phyloP scores from a whole-genome alignment of 2,888 invertebrate species.

The Meganola albula region DNA sequence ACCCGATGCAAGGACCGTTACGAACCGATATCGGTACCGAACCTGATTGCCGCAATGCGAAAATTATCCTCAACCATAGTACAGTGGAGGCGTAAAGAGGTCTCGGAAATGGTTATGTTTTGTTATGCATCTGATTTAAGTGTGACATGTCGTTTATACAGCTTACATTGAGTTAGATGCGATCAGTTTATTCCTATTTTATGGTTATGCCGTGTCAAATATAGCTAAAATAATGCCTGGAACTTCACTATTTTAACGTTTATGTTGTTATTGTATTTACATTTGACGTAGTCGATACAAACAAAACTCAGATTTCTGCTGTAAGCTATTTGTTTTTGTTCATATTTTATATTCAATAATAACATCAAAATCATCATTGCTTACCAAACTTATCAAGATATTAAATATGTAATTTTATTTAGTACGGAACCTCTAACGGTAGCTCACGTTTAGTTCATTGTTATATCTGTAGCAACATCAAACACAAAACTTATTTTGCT shows the following conservation, averaged over 20 bases:
- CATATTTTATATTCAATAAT: no score
- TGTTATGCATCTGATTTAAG: constrained; percentile 70
- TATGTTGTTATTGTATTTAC: constrained; percentile 22
- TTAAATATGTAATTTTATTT: no score
- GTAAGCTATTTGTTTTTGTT: no score
- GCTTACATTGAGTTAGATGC: constrained; percentile 54
- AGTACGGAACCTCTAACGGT: background rate
- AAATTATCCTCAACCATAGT: constrained; percentile 60
- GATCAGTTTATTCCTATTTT: constrained; percentile 58
- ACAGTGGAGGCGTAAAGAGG: constrained; percentile 63
- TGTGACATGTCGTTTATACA: constrained; percentile 63
- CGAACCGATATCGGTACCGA: constrained; percentile 59
- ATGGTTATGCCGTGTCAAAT: constrained; percentile 43
- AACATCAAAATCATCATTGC: no score
- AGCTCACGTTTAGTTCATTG: constrained; percentile 1
- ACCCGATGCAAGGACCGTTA: constrained; percentile 64
- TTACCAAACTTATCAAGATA: no score
- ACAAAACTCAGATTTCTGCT: no score
- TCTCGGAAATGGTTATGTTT: constrained; percentile 66
- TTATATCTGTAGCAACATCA: constrained; percentile 10
- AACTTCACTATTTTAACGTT: constrained; percentile 21
- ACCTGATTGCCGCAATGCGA: constrained; percentile 70
- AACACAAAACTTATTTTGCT: constrained; percentile 30
- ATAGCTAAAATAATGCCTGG: constrained; percentile 31
- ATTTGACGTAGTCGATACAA: constrained; percentile 6